These are phyloP conservation scores for Papilio xuthus DNA, from an alignment of 1,140 invertebrate species.

Conservation along the genomic window DNA sequence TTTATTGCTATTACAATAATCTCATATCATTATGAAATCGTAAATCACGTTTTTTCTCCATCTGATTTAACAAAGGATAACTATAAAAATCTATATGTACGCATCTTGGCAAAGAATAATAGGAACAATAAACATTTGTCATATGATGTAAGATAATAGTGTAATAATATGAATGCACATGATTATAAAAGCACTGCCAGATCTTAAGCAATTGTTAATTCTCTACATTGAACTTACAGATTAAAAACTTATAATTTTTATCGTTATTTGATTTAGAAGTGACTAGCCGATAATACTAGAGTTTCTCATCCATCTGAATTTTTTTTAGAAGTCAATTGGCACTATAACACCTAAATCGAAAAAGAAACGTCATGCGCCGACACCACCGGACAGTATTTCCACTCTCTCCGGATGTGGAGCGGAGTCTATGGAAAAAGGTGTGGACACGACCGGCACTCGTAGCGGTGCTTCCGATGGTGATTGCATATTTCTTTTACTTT, in stretches of 20 bases:
- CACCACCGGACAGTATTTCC: constrained; percentile 82
- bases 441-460: constrained; percentile 54
- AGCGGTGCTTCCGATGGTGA: constrained; percentile 59
- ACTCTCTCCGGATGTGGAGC: constrained; percentile 55
- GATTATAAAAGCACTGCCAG: background rate
- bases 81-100: background rate
- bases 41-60: constrained; percentile 3
- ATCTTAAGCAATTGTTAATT: background rate
- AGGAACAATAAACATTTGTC: constrained; percentile 3
- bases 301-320: background rate
- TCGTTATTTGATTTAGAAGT: background rate
- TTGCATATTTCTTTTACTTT: constrained; percentile 23
- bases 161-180: background rate
- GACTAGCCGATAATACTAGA: no score
- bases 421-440: constrained; percentile 60
- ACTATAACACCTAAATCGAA: constrained; percentile 71
- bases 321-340: constrained; percentile 69
- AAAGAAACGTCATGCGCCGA: constrained; percentile 87
- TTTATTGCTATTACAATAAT: background rate
- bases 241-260: no score
- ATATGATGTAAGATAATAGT: background rate
- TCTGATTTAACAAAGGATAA: background rate
- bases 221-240: background rate
- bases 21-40: background rate
- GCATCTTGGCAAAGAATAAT: background rate